Percentiles rank a stretch among this genome's conserved stretches.
These are phyloP conservation scores for Megastigmus dorsalis DNA, from an alignment of 2,888 invertebrate species.

Conservation along the genomic window DNA sequence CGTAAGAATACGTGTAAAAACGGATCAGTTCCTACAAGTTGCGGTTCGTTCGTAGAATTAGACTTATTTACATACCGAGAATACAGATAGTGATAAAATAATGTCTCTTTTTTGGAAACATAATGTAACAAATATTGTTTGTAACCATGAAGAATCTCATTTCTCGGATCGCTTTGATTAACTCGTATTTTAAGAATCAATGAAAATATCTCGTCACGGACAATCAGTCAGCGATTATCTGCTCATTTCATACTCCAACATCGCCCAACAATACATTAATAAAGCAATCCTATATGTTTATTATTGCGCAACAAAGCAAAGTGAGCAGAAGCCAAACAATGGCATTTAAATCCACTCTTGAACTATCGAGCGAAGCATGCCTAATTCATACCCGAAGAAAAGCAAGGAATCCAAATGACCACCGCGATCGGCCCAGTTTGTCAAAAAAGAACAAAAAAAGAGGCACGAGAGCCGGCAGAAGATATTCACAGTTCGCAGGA, in stretches of 20 bases:
- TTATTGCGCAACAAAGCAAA: conserved; percentile 14
- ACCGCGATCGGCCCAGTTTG: conserved; percentile 18
- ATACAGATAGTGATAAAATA: too few species aligned
- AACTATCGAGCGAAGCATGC: background rate
- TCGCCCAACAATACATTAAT: conserved; percentile 32
- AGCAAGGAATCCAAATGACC: background rate
- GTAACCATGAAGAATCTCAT: too few species aligned
- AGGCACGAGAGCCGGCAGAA: background rate
- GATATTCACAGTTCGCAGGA: conserved; percentile 42
- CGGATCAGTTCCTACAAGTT: too few species aligned
- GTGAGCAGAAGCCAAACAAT: conserved; percentile 13
- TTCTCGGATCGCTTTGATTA: too few species aligned
- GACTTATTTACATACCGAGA: too few species aligned
- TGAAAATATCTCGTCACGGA: background rate
- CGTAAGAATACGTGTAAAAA: too few species aligned
- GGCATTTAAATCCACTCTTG: conserved; percentile 30
- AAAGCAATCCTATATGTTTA: conserved; percentile 29
- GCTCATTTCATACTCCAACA: conserved; percentile 12
- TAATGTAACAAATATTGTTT: too few species aligned
- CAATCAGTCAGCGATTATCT: background rate
- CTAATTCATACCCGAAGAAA: conserved; percentile 4
- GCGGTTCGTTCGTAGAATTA: too few species aligned
- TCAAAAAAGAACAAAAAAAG: background rate
- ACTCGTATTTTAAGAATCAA: too few species aligned
- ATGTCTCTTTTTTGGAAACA: too few species aligned